phyloP scores from a whole-genome alignment of 2,113 vertebrate species.

The Microtus ochrogaster region DNA sequence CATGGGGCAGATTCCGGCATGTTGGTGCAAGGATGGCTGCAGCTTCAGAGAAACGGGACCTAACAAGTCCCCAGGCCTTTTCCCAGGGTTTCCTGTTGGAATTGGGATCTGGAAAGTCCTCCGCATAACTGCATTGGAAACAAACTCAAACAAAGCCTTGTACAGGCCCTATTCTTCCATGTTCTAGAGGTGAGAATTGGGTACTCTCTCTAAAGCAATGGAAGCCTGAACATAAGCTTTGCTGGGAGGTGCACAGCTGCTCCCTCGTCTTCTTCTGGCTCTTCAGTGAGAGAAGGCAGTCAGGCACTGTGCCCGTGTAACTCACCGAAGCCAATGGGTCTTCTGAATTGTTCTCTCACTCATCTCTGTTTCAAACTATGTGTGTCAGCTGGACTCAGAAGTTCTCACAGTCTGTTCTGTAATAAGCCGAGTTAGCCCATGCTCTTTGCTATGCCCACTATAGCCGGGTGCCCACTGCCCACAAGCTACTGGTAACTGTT shows the following conservation, averaged over 20 bases:
- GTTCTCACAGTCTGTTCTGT: background rate
- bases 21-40: conserved; percentile 7
- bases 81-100: conserved; percentile 40
- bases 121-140: conserved; percentile 35
- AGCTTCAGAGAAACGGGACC: conserved; percentile 51
- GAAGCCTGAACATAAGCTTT: background rate
- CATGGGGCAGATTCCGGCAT: conserved; percentile 28
- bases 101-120: background rate
- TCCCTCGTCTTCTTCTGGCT: conserved; percentile 5
- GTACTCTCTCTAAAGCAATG: background rate
- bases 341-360: background rate
- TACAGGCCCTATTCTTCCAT: background rate
- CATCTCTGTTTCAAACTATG: background rate
- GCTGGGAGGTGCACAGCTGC: background rate
- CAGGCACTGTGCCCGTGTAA: background rate
- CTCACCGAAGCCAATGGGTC: conserved; percentile 1
- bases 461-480: background rate
- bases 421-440: background rate
- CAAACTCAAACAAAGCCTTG: background rate
- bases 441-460: background rate
- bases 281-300: background rate
- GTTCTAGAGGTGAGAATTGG: conserved; percentile 23
- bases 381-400: background rate
- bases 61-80: conserved; percentile 40
- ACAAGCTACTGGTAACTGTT: background rate